Evolutionary conservation across 2,797 vertebrate species (phyloP), one percentile per base, ranked within the genome.

Genomic region (Odontamblyopus rebecca): DNA sequence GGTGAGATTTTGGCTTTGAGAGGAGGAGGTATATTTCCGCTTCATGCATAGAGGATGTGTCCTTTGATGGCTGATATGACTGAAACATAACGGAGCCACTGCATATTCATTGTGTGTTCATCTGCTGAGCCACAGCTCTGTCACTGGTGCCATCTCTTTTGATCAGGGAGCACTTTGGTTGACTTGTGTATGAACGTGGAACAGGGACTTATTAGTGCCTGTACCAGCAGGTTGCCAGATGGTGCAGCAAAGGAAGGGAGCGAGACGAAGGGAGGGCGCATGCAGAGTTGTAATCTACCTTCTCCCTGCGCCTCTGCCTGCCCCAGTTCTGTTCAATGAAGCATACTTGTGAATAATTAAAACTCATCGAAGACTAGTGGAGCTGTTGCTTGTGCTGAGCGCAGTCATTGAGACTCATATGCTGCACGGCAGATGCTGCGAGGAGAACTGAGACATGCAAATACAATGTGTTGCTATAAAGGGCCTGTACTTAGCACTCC

Each of bases 331-430:
- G 76, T 72, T 85, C 66, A 16, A 73, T 84, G 79, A 80, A 79
- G 78, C 72, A 44, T 71, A 77, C 83, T 77, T 70, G 63, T 79
- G 77, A 84, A 85, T 86, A 88, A 91, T 89, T 85, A 81, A 83
- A 89, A 82, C 72, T 82, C 73, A 84, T 71, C 48, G 50, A 70
- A 62, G 82, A 75, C 63, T 73, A 66, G 72, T 70, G 68, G 67
- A 81, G 72, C 61, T 72, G 62, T 69, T 82, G 77, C 79, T 74
- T 77, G 70, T 69, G 65, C 61, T 75, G 71, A 54, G 63, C 74
- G 71, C 70, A 68, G 50, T 61, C 30, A 50, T 54, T 53, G 57
- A 30, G 69, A 30, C 72, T 38, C 6, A 29, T 59, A 70, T 32
- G 73, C 44, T 30, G 56, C 35, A 16, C 15, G 66, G 69, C 70